Evolutionary conservation across 2,888 invertebrate species (phyloP).

Genomic region (Pristionchus arcanus): DNA sequence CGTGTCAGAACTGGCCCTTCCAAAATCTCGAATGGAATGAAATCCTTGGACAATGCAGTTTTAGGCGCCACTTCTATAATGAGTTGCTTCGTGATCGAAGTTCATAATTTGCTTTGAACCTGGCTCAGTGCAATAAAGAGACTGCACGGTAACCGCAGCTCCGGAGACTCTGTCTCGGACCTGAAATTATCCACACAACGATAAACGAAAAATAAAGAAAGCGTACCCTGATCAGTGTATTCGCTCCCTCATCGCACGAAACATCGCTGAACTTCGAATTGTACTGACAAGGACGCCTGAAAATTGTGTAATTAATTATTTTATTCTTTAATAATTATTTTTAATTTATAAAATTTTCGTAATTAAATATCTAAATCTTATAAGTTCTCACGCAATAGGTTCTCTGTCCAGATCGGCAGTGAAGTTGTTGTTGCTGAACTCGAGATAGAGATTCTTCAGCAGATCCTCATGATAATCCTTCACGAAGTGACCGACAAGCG

Average conservation of each 20-base stretch:
- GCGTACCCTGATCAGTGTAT: neutral
- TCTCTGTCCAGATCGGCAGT: neutral
- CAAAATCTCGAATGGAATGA: neutral
- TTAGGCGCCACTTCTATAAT: neutral
- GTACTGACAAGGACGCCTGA: slow-evolving; percentile 49
- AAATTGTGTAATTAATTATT: too few relatives aligned
- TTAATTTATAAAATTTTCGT: too few relatives aligned
- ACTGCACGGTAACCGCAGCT: neutral
- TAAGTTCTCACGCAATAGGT: neutral
- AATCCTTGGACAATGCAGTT: neutral
- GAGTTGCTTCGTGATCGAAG: too few relatives aligned
- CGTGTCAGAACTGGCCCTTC: too few relatives aligned
- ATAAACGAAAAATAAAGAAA: too few relatives aligned
- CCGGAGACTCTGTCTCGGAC: neutral
- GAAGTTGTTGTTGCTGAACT: neutral
- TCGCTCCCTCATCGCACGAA: slow-evolving; percentile 44
- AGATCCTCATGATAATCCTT: neutral
- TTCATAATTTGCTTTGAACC: neutral
- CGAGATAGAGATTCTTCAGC: neutral
- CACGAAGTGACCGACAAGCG: slow-evolving; percentile 43
- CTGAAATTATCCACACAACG: too few relatives aligned
- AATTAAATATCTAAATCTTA: too few relatives aligned
- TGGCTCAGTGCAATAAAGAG: slow-evolving; percentile 19
- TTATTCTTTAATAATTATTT: too few relatives aligned
- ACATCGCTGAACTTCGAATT: slow-evolving; percentile 17